Base-by-base conservation (phyloP, 2,113 vertebrate genomes). In the Ia io region DNA sequence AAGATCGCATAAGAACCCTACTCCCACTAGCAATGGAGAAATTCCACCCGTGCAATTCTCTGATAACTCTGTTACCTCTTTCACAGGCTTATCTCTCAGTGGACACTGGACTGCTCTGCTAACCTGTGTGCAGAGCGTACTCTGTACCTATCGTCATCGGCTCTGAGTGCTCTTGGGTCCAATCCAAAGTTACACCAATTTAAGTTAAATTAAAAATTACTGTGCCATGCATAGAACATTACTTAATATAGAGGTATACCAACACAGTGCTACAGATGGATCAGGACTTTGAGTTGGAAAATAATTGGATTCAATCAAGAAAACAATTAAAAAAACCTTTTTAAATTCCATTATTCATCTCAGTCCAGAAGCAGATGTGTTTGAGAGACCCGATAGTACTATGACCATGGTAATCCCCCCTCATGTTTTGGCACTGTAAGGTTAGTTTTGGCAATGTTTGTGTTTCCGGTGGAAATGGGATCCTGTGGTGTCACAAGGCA, bases 351-450 rank as follows among this genome's bases (percentile, higher is more conserved):
- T 30, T 16, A 6, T 35, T 80, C 8, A 23, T 73, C 17, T 74
- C 88, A 44, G 37, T 13, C 23, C 18, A 83, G 25, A 69, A 37
- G 40, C 40, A 59, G 23, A 22, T 2, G 6, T 44, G 12, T 32
- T 32, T 65, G 42, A 30, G n/a, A 59, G n/a, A 9, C 13, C 35
- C 9, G 2, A 25, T 4, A 25, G 23, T 4, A 56, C 23, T 47
- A 3, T 13, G 67, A 20, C 73, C 30, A 25, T 4, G 2, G 6
- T 22, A n/a, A 37, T 74, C 23, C 4, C 4, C 0, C 8, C 10
- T 20, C 30, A 0, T 14, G 30, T 10, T 56, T 83, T 22, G 63
- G 35, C 3, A 13, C 30, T 22, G 73, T 74, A 14, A 18, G 28
- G n/a, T 30, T 70, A 56, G n/a, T 63, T 80, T 88, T 16, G 71